Evolutionary conservation across 2,797 vertebrate species (phyloP).

Genomic region (Takifugu ocellatus): DNA sequence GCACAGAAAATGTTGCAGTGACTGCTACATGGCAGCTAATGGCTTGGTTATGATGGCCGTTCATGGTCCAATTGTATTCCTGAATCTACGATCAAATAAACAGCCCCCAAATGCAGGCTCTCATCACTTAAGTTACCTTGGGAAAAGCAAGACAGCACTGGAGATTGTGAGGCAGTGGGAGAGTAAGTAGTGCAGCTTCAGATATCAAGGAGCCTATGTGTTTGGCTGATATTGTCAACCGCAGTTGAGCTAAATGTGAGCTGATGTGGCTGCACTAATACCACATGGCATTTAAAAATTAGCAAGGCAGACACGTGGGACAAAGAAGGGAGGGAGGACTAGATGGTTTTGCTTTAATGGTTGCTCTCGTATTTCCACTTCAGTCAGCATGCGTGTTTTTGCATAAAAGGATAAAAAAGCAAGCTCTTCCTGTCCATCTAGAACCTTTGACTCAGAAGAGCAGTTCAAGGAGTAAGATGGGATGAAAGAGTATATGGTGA

Average conservation of each 20-base stretch:
- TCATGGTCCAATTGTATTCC: conserved; percentile 18
- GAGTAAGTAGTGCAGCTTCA: conserved; percentile 26
- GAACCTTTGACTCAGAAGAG: not conserved
- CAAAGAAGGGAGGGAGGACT: no score
- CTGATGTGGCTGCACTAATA: conserved; percentile 60
- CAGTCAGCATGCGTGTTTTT: conserved; percentile 18
- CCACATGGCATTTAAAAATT: conserved; percentile 57
- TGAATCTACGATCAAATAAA: conserved; percentile 41
- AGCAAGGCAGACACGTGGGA: conserved; percentile 47
- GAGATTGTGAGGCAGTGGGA: conserved; percentile 20
- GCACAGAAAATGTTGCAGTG: not conserved
- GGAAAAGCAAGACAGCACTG: conserved; percentile 17
- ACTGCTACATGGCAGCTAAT: conserved; percentile 51
- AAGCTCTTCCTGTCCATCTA: not conserved
- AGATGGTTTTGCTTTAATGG: conserved; percentile 44
- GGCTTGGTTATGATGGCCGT: conserved; percentile 40
- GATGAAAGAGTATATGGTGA: conserved; percentile 10
- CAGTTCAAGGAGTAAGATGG: conserved; percentile 2
- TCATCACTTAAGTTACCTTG: conserved; percentile 25
- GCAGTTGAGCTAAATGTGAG: conserved; percentile 58
- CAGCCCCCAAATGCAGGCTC: conserved; percentile 37
- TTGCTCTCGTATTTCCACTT: conserved; percentile 9
- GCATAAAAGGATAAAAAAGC: conserved; percentile 1
- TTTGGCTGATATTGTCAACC: conserved; percentile 51
- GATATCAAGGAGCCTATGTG: conserved; percentile 29